These are phyloP conservation scores for Lithophane leautieri DNA, from an alignment of 2,888 invertebrate genomes.

Conservation along the genomic window DNA sequence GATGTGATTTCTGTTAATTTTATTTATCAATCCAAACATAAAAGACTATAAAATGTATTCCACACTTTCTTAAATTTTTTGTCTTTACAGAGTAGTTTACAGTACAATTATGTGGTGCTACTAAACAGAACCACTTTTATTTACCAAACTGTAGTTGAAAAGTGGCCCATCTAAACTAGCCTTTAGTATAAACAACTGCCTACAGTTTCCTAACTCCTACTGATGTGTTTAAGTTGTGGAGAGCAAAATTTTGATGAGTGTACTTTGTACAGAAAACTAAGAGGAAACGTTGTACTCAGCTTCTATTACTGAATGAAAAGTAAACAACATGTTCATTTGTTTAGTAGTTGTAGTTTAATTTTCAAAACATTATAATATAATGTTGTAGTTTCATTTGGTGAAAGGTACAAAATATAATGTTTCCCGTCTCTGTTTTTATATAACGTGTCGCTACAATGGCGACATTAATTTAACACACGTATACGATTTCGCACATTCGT, in stretches of 20 bases:
- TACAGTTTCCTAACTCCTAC: constrained; percentile 29
- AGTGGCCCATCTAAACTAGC: neutral
- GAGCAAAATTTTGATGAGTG: constrained; percentile 48
- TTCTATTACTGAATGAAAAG: constrained; percentile 17
- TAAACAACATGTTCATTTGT: constrained; percentile 4
- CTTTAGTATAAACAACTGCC: constrained; percentile 34
- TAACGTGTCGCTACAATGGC: too few species aligned
- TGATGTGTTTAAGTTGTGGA: constrained; percentile 45
- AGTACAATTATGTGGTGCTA: neutral
- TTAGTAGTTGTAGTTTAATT: neutral
- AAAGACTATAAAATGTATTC: neutral
- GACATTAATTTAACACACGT: too few species aligned
- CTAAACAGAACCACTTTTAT: constrained; percentile 5
- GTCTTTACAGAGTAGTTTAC: neutral
- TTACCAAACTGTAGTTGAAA: neutral
- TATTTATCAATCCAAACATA: neutral
- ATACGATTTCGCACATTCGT: too few species aligned
- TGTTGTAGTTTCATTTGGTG: neutral
- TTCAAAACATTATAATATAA: too few species aligned
- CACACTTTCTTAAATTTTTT: neutral
- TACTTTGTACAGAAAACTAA: constrained; percentile 27
- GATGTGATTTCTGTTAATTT: neutral
- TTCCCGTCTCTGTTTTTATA: too few species aligned
- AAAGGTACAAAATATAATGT: neutral
- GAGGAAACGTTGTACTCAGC: constrained; percentile 21